Percentiles rank a stretch among this genome's conserved stretches.
These are phyloP conservation scores for Ramphastos sulfuratus DNA, from an alignment of 2,113 vertebrate genomes.

Conservation along the genomic window DNA sequence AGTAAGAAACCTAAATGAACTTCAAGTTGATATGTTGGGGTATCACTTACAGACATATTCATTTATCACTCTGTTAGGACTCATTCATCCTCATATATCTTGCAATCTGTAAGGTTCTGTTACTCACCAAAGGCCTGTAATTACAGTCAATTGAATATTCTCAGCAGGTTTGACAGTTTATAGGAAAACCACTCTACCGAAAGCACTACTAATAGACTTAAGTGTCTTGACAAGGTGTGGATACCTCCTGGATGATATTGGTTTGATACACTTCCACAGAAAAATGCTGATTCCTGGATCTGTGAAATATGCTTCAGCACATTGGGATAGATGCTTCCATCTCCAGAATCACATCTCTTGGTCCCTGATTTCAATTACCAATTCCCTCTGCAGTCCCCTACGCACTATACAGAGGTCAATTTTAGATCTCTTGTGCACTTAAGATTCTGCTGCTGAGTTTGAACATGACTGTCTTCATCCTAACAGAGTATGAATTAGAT, in stretches of 20 bases:
- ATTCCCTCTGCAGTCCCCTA: background rate
- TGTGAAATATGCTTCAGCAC: background rate
- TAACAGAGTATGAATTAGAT: background rate
- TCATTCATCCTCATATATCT: background rate
- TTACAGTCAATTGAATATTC: conserved; percentile 7
- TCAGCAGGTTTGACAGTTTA: background rate
- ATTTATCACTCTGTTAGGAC: background rate
- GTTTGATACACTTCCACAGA: background rate
- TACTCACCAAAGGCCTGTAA: background rate
- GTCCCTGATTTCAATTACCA: background rate
- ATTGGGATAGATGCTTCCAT: background rate
- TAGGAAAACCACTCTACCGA: background rate
- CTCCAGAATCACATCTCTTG: background rate
- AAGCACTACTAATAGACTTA: background rate
- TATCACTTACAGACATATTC: background rate
- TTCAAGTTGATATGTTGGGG: background rate
- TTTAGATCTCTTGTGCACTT: background rate
- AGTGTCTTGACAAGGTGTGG: background rate
- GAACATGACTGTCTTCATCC: background rate
- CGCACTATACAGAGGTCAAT: background rate
- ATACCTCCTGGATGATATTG: background rate
- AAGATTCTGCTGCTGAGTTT: background rate
- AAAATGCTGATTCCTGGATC: background rate
- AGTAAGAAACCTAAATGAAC: background rate
- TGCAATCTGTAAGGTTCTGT: background rate